Conservation (phyloP, 2,888 invertebrate species). For the Drosophila cognata region DNA sequence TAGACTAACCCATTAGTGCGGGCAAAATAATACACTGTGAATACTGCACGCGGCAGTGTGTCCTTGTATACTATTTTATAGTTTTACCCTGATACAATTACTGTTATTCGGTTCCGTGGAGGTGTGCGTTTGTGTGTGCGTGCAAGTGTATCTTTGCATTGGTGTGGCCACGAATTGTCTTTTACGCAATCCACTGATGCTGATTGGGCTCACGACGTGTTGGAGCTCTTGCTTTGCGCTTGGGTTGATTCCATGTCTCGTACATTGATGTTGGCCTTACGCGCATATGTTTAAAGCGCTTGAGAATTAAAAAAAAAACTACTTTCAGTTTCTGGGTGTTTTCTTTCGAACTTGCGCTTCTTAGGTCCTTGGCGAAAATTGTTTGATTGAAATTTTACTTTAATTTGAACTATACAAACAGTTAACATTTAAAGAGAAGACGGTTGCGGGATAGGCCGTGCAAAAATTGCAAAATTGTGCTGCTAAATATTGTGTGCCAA, state of each 20-base stretch:
- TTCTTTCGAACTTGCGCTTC: background rate
- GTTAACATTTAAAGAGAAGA: constrained; percentile 47
- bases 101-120: constrained; percentile 32
- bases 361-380: constrained; percentile 37
- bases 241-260: constrained; percentile 11
- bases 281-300: constrained; percentile 51
- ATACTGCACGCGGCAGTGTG: constrained; percentile 16
- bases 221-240: constrained; percentile 12
- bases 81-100: constrained; percentile 71
- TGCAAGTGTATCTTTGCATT: constrained; percentile 36
- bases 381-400: constrained; percentile 68
- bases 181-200: constrained; percentile 28
- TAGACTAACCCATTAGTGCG: constrained; percentile 1
- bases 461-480: constrained; percentile 50
- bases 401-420: constrained; percentile 61
- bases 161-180: constrained; percentile 55
- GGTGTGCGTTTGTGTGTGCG: constrained; percentile 13
- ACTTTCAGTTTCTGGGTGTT: background rate
- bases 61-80: constrained; percentile 45
- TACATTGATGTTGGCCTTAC: constrained; percentile 27
- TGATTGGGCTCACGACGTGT: constrained; percentile 37
- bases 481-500: constrained; percentile 30
- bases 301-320: constrained; percentile 62
- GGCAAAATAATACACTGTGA: constrained; percentile 7
- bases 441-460: constrained; percentile 26